Percentiles rank a stretch among this genome's conserved stretches.
These are phyloP conservation scores for Cheilosia pagana DNA, from an alignment of 2,888 invertebrate genomes.

Conservation along the genomic window DNA sequence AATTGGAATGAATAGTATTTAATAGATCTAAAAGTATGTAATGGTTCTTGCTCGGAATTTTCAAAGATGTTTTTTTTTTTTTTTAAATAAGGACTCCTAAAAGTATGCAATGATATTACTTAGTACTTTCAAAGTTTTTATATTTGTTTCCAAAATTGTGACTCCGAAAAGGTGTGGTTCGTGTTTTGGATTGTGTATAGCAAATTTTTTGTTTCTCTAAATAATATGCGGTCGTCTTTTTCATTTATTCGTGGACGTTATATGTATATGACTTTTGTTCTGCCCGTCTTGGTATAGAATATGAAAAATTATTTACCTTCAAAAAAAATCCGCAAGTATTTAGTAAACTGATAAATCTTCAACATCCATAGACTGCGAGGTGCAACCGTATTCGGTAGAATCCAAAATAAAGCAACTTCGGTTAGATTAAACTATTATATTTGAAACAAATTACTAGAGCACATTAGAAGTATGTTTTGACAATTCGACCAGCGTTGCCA, in stretches of 20 bases:
- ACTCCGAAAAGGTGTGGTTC: neutral
- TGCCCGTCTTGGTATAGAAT: no score
- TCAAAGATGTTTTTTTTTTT: neutral
- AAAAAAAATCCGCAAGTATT: neutral
- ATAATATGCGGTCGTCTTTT: neutral
- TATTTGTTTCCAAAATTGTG: neutral
- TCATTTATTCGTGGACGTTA: neutral
- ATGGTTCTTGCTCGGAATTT: neutral
- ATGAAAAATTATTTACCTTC: neutral
- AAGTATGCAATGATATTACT: neutral
- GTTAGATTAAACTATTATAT: no score
- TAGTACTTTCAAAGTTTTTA: neutral
- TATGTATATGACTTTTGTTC: no score
- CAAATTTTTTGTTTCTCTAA: no score
- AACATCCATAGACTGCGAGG: no score
- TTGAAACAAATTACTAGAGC: no score
- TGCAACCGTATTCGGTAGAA: no score
- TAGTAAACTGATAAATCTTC: no score
- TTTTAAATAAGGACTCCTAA: neutral
- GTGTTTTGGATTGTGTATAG: neutral
- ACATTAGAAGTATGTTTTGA: no score
- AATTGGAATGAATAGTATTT: neutral
- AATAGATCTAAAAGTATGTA: neutral
- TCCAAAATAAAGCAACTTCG: no score
- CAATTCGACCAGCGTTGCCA: no score